Percentiles rank a stretch among this genome's conserved stretches.
phyloP scores from a whole-genome alignment of 2,888 invertebrate species.

The Hofmannophila pseudospretella region DNA sequence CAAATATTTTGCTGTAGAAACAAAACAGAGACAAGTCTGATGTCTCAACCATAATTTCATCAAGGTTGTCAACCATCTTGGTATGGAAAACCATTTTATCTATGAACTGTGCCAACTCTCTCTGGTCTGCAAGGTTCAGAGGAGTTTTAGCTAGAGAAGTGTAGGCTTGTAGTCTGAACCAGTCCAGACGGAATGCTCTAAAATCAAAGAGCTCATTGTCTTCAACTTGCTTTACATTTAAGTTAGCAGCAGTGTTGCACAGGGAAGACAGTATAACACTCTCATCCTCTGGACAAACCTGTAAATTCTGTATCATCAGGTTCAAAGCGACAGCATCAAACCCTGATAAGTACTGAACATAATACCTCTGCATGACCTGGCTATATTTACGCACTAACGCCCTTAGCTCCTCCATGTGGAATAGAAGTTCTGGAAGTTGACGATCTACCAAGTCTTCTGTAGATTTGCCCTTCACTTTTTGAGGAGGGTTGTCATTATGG shows the following conservation, averaged over 20 bases:
- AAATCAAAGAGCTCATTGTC: slow-evolving; percentile 98
- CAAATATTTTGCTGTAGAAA: slow-evolving; percentile 97
- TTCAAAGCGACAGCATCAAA: slow-evolving; percentile 96
- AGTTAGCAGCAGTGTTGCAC: slow-evolving; percentile 90
- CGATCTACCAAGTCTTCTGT: slow-evolving; percentile 97
- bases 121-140: slow-evolving; percentile 87
- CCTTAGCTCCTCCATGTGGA: slow-evolving; percentile 98
- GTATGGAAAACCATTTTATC: slow-evolving; percentile 98
- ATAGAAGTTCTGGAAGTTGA: slow-evolving; percentile 96
- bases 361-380: slow-evolving; percentile 97
- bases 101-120: slow-evolving; percentile 92
- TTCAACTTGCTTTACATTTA: slow-evolving; percentile 96
- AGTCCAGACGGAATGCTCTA: slow-evolving; percentile 95
- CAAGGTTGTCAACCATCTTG: slow-evolving; percentile 98
- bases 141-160: slow-evolving; percentile 91
- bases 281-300: slow-evolving; percentile 95
- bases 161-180: slow-evolving; percentile 97
- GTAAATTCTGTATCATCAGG: slow-evolving; percentile 88
- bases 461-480: slow-evolving; percentile 90
- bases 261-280: slow-evolving; percentile 95
- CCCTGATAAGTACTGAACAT: slow-evolving; percentile 96
- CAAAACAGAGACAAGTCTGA: slow-evolving; percentile 98
- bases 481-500: slow-evolving; percentile 97
- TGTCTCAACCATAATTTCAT: slow-evolving; percentile 97
- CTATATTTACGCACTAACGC: slow-evolving; percentile 96